Conservation (phyloP, 2,888 invertebrate genomes). For the Xanthorhoe designata region DNA sequence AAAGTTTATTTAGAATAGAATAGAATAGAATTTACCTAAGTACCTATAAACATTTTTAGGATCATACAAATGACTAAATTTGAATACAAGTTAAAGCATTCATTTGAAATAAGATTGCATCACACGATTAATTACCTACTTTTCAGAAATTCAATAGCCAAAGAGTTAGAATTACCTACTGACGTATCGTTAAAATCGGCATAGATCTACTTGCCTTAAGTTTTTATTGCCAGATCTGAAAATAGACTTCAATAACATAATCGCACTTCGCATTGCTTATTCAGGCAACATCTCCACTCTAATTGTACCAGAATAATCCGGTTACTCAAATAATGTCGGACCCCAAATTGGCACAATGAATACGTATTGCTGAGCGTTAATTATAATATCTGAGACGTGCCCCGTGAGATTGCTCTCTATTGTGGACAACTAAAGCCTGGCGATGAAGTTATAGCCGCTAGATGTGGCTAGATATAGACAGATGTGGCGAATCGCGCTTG, state of each 20-base stretch:
- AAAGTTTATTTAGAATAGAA: too few species aligned
- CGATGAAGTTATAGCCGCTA: conserved; percentile 12
- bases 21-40: too few species aligned
- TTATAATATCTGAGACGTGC: conserved; percentile 61
- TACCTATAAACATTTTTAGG: too few species aligned
- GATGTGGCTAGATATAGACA: conserved; percentile 16
- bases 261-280: conserved; percentile 41
- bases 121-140: too few species aligned
- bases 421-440: conserved; percentile 43
- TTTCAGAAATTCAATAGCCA: too few species aligned
- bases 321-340: conserved; percentile 57
- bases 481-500: too few species aligned
- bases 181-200: too few species aligned
- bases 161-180: too few species aligned
- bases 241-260: conserved; percentile 10
- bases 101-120: too few species aligned
- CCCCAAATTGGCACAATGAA: conserved; percentile 66
- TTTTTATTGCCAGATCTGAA: neutral
- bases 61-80: too few species aligned
- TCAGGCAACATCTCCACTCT: conserved; percentile 42
- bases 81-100: too few species aligned
- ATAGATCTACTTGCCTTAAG: too few species aligned
- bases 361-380: conserved; percentile 62
- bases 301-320: conserved; percentile 50
- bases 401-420: conserved; percentile 57